Percentiles rank a stretch among this genome's conserved stretches.
Conservation (phyloP, 1,140 invertebrate species). For the Drosophila santomea region DNA sequence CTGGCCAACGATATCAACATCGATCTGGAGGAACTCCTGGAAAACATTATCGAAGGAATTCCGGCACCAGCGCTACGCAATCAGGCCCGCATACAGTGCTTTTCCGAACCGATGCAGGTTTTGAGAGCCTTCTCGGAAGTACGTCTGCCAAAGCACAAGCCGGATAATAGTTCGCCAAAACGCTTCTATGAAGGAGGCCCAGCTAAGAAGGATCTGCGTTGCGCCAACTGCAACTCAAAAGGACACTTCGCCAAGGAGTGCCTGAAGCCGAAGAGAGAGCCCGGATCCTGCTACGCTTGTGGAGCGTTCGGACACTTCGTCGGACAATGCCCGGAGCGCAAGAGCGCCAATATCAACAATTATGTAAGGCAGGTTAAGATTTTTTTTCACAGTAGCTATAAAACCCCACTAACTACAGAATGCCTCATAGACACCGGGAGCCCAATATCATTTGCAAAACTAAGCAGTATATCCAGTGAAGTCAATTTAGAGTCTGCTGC, state of each 20-base stretch:
- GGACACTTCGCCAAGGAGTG: too few species aligned
- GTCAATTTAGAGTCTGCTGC: background rate
- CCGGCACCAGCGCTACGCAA: background rate
- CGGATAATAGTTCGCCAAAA: background rate
- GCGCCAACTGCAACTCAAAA: too few species aligned
- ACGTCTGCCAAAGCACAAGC: background rate
- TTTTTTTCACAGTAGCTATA: background rate
- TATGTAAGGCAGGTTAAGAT: background rate
- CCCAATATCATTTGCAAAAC: background rate
- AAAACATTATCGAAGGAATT: background rate
- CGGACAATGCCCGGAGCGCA: background rate
- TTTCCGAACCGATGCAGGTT: background rate
- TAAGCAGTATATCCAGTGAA: background rate
- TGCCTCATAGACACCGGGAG: constrained; percentile 1
- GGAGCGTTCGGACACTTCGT: background rate
- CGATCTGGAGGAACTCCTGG: background rate
- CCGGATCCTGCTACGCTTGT: too few species aligned
- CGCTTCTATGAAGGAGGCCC: background rate
- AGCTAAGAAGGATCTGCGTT: background rate
- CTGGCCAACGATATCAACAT: background rate
- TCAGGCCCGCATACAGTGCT: background rate
- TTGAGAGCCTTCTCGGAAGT: background rate
- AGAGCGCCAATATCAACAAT: background rate
- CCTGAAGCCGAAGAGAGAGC: too few species aligned
- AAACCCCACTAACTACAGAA: background rate